phyloP scores from a whole-genome alignment of 2,797 vertebrate genomes.

The Sebastiscus albofasciatus region DNA sequence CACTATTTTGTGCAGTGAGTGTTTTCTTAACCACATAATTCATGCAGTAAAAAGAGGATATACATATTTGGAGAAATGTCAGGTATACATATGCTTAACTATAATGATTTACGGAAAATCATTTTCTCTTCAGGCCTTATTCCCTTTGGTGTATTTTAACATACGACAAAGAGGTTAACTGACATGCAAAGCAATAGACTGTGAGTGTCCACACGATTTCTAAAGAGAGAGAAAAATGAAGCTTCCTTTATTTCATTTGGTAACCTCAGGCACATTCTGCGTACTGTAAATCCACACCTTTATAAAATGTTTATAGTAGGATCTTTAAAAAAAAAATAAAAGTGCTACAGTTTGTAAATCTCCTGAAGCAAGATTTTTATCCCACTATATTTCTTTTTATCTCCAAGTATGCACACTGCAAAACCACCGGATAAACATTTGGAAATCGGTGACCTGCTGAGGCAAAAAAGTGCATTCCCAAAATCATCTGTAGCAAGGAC shows the following conservation, averaged over 20 bases:
- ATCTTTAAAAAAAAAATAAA: background rate
- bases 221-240: background rate
- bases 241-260: background rate
- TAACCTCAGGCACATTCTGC: background rate
- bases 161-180: background rate
- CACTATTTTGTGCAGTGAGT: background rate
- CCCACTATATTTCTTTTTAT: background rate
- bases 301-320: background rate
- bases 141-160: background rate
- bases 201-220: background rate
- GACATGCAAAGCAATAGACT: background rate
- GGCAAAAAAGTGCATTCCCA: background rate
- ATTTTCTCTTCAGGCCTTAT: background rate
- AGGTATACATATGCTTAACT: background rate
- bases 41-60: background rate
- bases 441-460: background rate
- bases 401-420: background rate
- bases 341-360: background rate
- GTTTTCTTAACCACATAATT: background rate
- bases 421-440: background rate
- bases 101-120: background rate
- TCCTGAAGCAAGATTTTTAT: background rate
- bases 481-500: conserved; percentile 21
- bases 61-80: background rate
- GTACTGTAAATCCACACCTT: background rate